phyloP scores from a whole-genome alignment of 2,797 vertebrate genomes.

The Pampus argenteus region DNA sequence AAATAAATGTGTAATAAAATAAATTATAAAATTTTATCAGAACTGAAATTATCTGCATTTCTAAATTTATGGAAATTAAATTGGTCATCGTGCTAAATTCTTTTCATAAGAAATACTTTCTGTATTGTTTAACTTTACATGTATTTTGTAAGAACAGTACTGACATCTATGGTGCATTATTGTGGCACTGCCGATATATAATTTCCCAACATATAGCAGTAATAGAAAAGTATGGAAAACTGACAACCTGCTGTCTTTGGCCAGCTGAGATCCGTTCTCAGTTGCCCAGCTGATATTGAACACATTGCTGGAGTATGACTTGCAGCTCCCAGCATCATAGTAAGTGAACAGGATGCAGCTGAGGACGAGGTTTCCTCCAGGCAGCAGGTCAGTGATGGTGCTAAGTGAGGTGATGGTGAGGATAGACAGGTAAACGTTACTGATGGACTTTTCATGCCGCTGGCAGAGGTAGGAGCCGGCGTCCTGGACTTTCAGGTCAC shows the following conservation, averaged over 20 bases:
- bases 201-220: no score
- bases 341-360: conserved; percentile 61
- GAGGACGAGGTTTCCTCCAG: conserved; percentile 42
- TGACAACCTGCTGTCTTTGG: conserved; percentile 40
- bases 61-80: no score
- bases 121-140: no score
- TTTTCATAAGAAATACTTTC: no score
- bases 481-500: conserved; percentile 19
- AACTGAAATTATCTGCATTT: no score
- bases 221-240: not conserved
- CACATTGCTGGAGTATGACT: not conserved
- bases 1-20: no score
- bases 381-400: conserved; percentile 45
- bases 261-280: not conserved
- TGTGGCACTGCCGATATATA: no score
- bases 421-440: conserved; percentile 53
- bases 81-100: no score
- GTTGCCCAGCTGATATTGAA: conserved; percentile 53
- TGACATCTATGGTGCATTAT: no score
- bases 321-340: conserved; percentile 61
- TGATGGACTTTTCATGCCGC: fast-evolving
- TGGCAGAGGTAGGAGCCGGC: conserved; percentile 54
- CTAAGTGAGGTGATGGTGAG: conserved; percentile 31
- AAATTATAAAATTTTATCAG: no score
- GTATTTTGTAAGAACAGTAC: no score